Conservation (phyloP, 2,113 vertebrate species). For the Synchiropus splendidus region DNA sequence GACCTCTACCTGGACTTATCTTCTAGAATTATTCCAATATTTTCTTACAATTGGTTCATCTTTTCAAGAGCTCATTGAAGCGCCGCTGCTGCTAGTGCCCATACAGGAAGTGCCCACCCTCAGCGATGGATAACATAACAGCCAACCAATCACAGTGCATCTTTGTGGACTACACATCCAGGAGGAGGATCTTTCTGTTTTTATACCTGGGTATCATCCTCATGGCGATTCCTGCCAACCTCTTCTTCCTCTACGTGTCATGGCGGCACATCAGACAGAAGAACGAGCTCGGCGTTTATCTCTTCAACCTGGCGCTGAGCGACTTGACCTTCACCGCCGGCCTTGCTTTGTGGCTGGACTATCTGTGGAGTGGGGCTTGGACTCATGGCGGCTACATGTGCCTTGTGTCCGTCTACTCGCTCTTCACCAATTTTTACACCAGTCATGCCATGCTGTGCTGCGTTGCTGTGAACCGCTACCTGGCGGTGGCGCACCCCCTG, state of each 20-base stretch:
- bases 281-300: conserved; percentile 80
- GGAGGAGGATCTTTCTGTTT: conserved; percentile 51
- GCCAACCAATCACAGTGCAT: conserved; percentile 59
- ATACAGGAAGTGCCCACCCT: too few relatives aligned
- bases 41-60: too few relatives aligned
- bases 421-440: conserved; percentile 79
- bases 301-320: conserved; percentile 77
- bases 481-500: conserved; percentile 79
- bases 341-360: conserved; percentile 76
- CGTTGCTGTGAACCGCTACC: conserved; percentile 76
- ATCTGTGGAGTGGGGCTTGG: conserved; percentile 71
- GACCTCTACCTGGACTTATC: too few relatives aligned
- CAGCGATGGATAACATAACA: conserved; percentile 29
- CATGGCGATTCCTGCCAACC: conserved; percentile 72
- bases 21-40: too few relatives aligned
- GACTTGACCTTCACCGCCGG: conserved; percentile 72
- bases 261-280: conserved; percentile 71
- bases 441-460: conserved; percentile 77
- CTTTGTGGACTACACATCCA: background rate
- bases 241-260: conserved; percentile 71
- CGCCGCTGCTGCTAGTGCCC: too few relatives aligned
- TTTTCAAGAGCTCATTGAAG: too few relatives aligned
- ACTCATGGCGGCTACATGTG: conserved; percentile 44
- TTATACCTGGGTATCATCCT: conserved; percentile 69
- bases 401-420: conserved; percentile 56